These are phyloP conservation scores for Ormia ochracea DNA, from an alignment of 2,888 invertebrate species.

Conservation along the genomic window DNA sequence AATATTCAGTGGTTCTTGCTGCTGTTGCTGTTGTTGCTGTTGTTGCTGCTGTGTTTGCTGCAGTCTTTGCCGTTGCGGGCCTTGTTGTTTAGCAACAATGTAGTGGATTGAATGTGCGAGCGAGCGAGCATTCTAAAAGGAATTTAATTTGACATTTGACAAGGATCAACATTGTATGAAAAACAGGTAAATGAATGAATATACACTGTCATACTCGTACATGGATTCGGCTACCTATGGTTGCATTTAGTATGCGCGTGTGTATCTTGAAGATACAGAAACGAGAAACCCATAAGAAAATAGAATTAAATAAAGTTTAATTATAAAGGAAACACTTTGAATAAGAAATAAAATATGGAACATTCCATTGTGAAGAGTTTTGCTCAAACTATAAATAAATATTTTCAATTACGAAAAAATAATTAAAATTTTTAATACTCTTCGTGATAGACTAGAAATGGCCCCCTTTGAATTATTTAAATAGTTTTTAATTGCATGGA, in stretches of 20 bases:
- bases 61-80: background rate
- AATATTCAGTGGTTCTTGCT: constrained; percentile 13
- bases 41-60: background rate
- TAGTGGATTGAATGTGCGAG: constrained; percentile 36
- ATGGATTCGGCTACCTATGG: background rate
- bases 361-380: no score
- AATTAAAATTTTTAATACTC: no score
- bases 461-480: no score
- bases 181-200: constrained; percentile 38
- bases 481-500: no score
- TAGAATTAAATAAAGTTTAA: background rate
- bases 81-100: constrained; percentile 54
- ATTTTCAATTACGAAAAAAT: no score
- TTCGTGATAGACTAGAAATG: no score
- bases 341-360: constrained; percentile 15
- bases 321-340: background rate
- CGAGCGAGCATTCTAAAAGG: constrained; percentile 51
- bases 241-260: background rate
- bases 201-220: background rate
- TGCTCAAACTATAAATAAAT: no score
- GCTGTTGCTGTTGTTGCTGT: background rate
- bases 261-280: background rate
- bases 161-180: constrained; percentile 58
- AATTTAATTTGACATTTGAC: constrained; percentile 63
- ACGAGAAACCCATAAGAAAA: background rate